Evolutionary conservation across 2,113 vertebrate species (phyloP).

Genomic region (Smithornis capensis): DNA sequence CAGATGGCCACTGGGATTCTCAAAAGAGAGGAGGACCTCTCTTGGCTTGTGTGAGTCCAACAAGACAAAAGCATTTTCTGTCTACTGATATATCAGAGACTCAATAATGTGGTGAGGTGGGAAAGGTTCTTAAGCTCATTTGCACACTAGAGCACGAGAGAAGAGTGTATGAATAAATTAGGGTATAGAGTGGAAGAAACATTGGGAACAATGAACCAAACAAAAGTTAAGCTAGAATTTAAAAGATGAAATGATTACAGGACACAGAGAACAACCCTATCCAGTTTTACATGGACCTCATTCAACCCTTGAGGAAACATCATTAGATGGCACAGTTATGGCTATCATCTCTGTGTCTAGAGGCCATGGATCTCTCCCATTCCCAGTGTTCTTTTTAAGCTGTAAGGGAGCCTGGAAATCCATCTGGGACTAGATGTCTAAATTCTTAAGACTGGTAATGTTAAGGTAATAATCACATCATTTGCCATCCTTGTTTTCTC

Average conservation of each 20-base stretch:
- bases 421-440: not conserved
- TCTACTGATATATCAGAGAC: not conserved
- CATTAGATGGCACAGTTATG: not conserved
- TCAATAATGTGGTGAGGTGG: not conserved
- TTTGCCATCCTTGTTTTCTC: not conserved
- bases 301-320: not conserved
- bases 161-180: not conserved
- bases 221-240: not conserved
- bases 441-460: not conserved
- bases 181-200: not conserved
- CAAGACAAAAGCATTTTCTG: not conserved
- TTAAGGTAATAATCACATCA: not conserved
- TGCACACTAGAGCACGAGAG: not conserved
- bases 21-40: not conserved
- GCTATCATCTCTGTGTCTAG: too few relatives aligned
- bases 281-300: not conserved
- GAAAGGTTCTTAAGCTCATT: not conserved
- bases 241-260: not conserved
- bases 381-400: not conserved
- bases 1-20: not conserved
- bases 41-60: not conserved
- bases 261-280: not conserved
- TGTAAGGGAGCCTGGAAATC: not conserved
- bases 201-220: not conserved
- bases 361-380: rapidly evolving